These are phyloP conservation scores for Apteryx owenii DNA, from an alignment of 2,113 vertebrate species.

Conservation along the genomic window DNA sequence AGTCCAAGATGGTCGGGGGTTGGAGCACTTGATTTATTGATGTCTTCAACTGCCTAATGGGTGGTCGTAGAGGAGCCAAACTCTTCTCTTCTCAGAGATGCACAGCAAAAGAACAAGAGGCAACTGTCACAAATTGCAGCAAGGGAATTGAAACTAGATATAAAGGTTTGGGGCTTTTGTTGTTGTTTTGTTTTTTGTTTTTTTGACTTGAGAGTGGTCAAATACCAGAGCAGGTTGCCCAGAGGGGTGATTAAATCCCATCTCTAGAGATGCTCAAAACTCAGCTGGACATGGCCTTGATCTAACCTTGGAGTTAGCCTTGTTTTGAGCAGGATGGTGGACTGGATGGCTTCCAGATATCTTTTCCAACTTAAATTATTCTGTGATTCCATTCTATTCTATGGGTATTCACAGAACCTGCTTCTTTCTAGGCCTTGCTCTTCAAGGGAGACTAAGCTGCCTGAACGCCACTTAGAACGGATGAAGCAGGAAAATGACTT, in stretches of 20 bases:
- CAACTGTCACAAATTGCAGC: neutral
- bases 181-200: neutral
- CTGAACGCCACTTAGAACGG: accelerated
- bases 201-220: neutral
- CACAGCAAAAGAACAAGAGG: neutral
- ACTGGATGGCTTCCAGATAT: neutral
- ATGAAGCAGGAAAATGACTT: neutral
- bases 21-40: neutral
- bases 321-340: neutral
- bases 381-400: neutral
- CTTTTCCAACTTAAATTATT: neutral
- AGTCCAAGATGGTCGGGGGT: neutral
- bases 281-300: neutral
- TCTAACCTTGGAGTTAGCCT: neutral
- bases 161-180: neutral
- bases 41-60: neutral
- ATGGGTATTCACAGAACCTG: neutral
- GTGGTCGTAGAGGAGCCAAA: neutral
- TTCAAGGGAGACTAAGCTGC: neutral
- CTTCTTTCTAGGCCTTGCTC: neutral
- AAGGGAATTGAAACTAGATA: neutral
- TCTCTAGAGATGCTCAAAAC: neutral
- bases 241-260: accelerated
- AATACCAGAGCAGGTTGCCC: neutral
- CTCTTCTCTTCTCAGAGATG: neutral